Evolutionary conservation across 1,140 invertebrate genomes (phyloP), one percentile per base, ranked within the genome.

Genomic region (Drosophila suzukii): DNA sequence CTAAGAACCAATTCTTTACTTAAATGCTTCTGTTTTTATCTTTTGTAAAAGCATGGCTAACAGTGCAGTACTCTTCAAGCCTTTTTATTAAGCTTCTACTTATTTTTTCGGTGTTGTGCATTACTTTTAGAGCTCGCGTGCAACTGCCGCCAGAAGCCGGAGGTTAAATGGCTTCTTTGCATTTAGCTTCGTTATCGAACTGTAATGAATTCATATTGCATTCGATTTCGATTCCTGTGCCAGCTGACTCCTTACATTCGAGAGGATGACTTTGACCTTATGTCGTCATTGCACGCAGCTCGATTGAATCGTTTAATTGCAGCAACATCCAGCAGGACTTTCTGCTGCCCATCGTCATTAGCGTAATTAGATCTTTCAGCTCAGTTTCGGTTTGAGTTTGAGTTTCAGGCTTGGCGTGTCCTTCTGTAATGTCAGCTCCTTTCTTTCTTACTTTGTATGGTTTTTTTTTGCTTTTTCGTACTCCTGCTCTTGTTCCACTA

Each of bases 151-250:
- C 81, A 85, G 82, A 56, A 85, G 81, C 81, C 79, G 6, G 13
- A 34, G 73, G 39, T 55, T 67, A 77, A 84, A 85, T 62, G 83
- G 74, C 83, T 84, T 71, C 75, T 39, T 39, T 68, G 76, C 74
- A 77, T 77, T 77, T 71, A 71, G 34, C 53, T 55, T 38, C 56
- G 43, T 62, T 77, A 81, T 82, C 65, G 57, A 78, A 79, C 61
- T 65, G 67, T 68, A 88, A 79, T 82, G 83, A 83, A 82, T 88
- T 79, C 71, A 70, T 58, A 70, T 78, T 80, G 55, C 55, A 38
- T 72, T 65, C 88, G 86, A 88, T 90, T 91, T 65, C 88, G 86
- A 88, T 91, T 91, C 86, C 83, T 91, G 90, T 81, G 88, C 88
- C 80, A 91, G 88, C 89, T 91, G 88, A 91, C 86, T 75, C 62